Conservation (phyloP, 2,888 invertebrate species). For the Danaus chrysippus region DNA sequence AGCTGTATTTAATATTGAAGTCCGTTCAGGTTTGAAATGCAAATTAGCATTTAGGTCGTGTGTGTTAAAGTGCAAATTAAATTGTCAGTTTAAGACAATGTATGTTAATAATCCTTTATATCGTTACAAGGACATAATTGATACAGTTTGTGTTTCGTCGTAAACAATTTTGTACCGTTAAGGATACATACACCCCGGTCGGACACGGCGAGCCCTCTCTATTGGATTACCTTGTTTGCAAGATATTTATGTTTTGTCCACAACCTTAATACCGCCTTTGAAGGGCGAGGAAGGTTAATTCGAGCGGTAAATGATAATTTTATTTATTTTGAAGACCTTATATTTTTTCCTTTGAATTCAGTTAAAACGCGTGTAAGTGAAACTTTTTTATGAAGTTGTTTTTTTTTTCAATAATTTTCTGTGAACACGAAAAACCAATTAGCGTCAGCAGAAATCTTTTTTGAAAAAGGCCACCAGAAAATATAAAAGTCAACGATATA, state of each 20-base stretch:
- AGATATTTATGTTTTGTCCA: slow-evolving; percentile 43
- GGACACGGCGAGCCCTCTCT: slow-evolving; percentile 29
- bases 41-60: too few relatives aligned
- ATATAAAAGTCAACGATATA: too few relatives aligned
- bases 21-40: too few relatives aligned
- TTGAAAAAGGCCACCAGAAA: too few relatives aligned
- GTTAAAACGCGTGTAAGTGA: slow-evolving; percentile 11
- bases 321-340: slow-evolving; percentile 23
- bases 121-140: slow-evolving; percentile 11
- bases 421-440: not conserved
- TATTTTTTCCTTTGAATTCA: slow-evolving; percentile 15
- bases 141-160: slow-evolving; percentile 14
- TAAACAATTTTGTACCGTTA: slow-evolving; percentile 26
- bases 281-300: slow-evolving; percentile 25
- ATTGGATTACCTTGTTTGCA: slow-evolving; percentile 48
- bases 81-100: not conserved
- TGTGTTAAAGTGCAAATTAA: not conserved
- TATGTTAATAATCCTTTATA: not conserved
- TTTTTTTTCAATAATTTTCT: not conserved
- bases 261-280: slow-evolving; percentile 32
- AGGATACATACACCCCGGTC: slow-evolving; percentile 18
- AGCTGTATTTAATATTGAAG: too few relatives aligned
- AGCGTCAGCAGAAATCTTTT: too few relatives aligned
- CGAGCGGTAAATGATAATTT: slow-evolving; percentile 29
- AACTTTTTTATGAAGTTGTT: not conserved